Conservation (phyloP, 2,888 invertebrate genomes). For the Trissolcus japonicus region DNA sequence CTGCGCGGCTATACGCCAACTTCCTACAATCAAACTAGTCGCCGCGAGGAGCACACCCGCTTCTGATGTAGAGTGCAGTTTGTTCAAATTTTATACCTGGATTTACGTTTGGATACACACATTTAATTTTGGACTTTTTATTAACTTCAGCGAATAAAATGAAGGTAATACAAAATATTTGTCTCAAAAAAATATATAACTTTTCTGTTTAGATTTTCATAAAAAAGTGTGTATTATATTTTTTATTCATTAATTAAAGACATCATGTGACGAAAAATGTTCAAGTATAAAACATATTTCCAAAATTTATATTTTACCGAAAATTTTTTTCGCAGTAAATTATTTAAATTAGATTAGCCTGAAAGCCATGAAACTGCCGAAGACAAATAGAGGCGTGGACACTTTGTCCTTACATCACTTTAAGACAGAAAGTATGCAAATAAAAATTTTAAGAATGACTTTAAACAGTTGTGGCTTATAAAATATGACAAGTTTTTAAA, state of each 20-base stretch:
- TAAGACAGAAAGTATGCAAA: slow-evolving; percentile 14
- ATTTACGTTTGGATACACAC: background rate
- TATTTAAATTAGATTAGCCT: background rate
- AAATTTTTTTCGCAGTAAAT: background rate
- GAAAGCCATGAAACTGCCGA: slow-evolving; percentile 2
- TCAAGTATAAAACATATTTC: too few species aligned
- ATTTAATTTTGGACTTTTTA: background rate
- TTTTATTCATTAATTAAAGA: too few species aligned
- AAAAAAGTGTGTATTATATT: too few species aligned
- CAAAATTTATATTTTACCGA: too few species aligned
- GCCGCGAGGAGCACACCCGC: slow-evolving; percentile 13
- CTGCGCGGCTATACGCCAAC: slow-evolving; percentile 6
- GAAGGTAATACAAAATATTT: background rate
- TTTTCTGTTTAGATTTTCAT: background rate
- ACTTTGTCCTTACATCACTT: slow-evolving; percentile 2
- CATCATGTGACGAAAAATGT: too few species aligned
- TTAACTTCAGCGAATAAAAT: background rate
- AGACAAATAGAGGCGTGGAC: slow-evolving; percentile 33
- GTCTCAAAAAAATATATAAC: background rate
- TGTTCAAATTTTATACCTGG: background rate
- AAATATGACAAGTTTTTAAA: background rate
- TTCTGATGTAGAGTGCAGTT: slow-evolving; percentile 27
- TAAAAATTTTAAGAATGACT: background rate
- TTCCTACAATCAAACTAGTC: slow-evolving; percentile 30
- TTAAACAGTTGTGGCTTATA: too few species aligned